Conservation (phyloP, 1,140 invertebrate genomes). For the Drosophila subobscura region DNA sequence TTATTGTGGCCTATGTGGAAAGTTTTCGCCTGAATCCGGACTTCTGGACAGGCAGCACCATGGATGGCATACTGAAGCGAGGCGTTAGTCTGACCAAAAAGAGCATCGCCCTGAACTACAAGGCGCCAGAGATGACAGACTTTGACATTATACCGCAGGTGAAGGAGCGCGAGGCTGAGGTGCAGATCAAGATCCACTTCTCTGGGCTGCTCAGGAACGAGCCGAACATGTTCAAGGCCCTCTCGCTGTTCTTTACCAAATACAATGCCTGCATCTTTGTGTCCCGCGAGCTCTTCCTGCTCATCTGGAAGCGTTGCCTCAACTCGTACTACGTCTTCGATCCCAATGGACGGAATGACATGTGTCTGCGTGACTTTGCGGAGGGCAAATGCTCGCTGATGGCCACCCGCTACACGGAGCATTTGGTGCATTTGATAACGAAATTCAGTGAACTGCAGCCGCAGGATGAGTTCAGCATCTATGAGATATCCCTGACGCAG, state of each 20-base stretch:
- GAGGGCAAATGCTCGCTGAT: slow-evolving; percentile 74
- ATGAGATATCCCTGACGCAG: slow-evolving; percentile 63
- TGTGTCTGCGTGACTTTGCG: slow-evolving; percentile 61
- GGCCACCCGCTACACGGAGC: slow-evolving; percentile 62
- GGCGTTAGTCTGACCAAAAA: slow-evolving; percentile 63
- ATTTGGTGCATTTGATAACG: slow-evolving; percentile 72
- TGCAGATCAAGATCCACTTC: slow-evolving; percentile 65
- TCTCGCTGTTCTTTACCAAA: slow-evolving; percentile 69
- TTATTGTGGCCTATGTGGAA: slow-evolving; percentile 75
- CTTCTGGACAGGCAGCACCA: slow-evolving; percentile 73
- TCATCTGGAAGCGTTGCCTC: slow-evolving; percentile 78
- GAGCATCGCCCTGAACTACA: slow-evolving; percentile 54
- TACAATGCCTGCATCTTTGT: slow-evolving; percentile 74
- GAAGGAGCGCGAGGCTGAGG: slow-evolving; percentile 49
- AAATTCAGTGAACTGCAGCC: slow-evolving; percentile 59
- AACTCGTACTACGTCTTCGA: slow-evolving; percentile 79
- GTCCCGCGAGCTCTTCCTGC: slow-evolving; percentile 62
- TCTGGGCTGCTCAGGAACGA: slow-evolving; percentile 65
- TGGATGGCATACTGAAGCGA: slow-evolving; percentile 70
- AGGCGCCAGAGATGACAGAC: slow-evolving; percentile 45
- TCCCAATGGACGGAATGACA: slow-evolving; percentile 70
- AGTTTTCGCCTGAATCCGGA: slow-evolving; percentile 76
- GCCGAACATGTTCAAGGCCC: slow-evolving; percentile 72
- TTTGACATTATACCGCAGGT: slow-evolving; percentile 78
- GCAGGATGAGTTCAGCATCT: slow-evolving; percentile 67